These are phyloP conservation scores for Pogoniulus pusillus DNA, from an alignment of 2,797 vertebrate species.

Conservation along the genomic window DNA sequence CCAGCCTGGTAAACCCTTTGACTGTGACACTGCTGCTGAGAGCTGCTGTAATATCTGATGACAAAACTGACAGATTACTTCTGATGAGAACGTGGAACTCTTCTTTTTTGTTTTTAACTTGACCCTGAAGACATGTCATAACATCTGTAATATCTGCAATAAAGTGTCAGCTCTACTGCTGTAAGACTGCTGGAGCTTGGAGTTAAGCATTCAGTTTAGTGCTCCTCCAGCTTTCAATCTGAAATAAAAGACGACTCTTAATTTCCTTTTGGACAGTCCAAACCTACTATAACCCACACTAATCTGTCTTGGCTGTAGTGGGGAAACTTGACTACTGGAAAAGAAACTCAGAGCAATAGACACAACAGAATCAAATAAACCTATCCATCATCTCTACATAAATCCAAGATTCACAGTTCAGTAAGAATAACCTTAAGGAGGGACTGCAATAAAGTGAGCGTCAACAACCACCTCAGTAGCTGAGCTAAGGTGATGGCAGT, in stretches of 20 bases:
- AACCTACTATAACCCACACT: conserved; percentile 2
- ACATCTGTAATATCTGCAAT: conserved; percentile 75
- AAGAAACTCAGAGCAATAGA: conserved; percentile 44
- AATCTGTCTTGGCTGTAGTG: conserved; percentile 48
- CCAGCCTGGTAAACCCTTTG: conserved; percentile 53
- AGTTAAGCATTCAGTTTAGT: conserved; percentile 67
- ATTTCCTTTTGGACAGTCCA: conserved; percentile 58
- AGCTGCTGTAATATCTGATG: conserved; percentile 69
- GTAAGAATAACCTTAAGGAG: background rate
- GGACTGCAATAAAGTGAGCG: background rate
- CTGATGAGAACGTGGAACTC: conserved; percentile 64
- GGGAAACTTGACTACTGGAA: background rate
- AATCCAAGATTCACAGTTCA: background rate
- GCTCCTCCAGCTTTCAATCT: conserved; percentile 63
- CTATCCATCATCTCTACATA: background rate
- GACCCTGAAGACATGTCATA: conserved; percentile 76
- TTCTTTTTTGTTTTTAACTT: conserved; percentile 77
- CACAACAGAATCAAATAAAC: conserved; percentile 9
- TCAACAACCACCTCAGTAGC: background rate
- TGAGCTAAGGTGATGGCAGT: background rate
- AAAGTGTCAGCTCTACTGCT: conserved; percentile 63
- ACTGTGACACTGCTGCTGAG: conserved; percentile 60
- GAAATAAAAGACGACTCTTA: conserved; percentile 45
- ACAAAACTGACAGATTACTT: conserved; percentile 74
- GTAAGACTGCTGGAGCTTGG: conserved; percentile 60